These are phyloP conservation scores for Sebastes iracundus DNA, from an alignment of 2,797 vertebrate genomes.

Conservation along the genomic window DNA sequence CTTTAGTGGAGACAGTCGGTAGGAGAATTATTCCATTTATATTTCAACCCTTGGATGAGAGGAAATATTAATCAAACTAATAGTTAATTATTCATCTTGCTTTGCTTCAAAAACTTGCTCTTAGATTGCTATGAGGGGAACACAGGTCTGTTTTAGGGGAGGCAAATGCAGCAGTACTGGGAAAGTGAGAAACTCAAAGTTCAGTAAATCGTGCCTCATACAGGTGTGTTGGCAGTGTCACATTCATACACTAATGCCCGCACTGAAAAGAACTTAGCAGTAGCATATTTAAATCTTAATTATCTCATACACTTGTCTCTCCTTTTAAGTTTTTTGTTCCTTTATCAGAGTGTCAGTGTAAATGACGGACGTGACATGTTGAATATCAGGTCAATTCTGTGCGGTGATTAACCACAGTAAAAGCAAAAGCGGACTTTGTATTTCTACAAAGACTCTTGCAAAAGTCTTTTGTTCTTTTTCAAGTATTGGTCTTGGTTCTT, in stretches of 20 bases:
- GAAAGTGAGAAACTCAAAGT: background rate
- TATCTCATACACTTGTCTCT: background rate
- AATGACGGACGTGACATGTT: background rate
- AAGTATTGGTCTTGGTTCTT: background rate
- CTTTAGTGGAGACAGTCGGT: background rate
- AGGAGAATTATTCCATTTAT: background rate
- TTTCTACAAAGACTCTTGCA: background rate
- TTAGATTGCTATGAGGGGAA: background rate
- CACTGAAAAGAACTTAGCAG: background rate
- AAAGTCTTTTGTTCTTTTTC: background rate
- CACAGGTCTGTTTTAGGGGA: background rate
- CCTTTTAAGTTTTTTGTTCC: background rate
- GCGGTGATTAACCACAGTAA: background rate
- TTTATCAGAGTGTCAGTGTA: constrained; percentile 1
- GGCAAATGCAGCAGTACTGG: background rate
- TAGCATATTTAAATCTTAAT: background rate
- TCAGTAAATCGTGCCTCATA: background rate
- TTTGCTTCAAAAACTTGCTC: background rate
- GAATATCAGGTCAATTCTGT: constrained; percentile 6
- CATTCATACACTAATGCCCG: background rate
- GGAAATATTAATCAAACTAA: background rate
- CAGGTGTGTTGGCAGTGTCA: background rate
- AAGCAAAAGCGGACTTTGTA: background rate
- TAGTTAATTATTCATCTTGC: constrained; percentile 18
- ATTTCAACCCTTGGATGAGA: background rate